Evolutionary conservation across 2,797 vertebrate species (phyloP), one percentile per base, ranked within the genome.

Genomic region (Sciurus carolinensis): DNA sequence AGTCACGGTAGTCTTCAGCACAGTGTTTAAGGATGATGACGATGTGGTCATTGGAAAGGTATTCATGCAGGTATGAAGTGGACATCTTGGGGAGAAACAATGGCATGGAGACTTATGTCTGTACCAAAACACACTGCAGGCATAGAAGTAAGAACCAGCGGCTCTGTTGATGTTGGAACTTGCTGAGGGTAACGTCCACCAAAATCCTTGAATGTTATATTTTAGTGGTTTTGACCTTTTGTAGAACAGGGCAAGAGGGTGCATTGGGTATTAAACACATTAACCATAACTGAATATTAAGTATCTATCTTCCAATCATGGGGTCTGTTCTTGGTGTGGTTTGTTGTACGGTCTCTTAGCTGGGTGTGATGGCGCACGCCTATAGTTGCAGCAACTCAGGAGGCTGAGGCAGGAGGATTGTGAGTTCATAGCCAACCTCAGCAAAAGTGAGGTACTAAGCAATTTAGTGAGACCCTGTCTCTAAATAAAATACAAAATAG

Each of bases 1-100:
- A 75, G 99, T 99, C 97, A 99, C 99, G 0, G 99, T 99, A 95
- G 99, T 99, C 95, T 99, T 99, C 99, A 99, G 99, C 99, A 99
- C 99, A 0, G 99, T 99, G 97, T 99, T 99, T 98, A 99, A 99
- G 98, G 99, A 99, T 36, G 99, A 99, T 0, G 99, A 99, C 0
- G 99, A 99, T 0, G 99, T 99, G 97, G 99, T 99, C 98, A 99
- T 99, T 0, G 99, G 99, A 93, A 99, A 99, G 98, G 99, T 99
- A 95, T 99, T 99, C 98, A 99, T 99, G 99, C 99, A 99, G 99
- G 99, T 99, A 98, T 62, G 98, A 90, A 86, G 42, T 22, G 3
- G 28, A 54, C 14, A 2, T 86, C 83, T 36, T 77, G 7, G 15
- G 54, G 47, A 22, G 20, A 54, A 18, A 28, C 47, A 10, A 22